These are phyloP conservation scores for Lutjanus argentimaculatus DNA, from an alignment of 2,797 vertebrate species.

Conservation along the genomic window DNA sequence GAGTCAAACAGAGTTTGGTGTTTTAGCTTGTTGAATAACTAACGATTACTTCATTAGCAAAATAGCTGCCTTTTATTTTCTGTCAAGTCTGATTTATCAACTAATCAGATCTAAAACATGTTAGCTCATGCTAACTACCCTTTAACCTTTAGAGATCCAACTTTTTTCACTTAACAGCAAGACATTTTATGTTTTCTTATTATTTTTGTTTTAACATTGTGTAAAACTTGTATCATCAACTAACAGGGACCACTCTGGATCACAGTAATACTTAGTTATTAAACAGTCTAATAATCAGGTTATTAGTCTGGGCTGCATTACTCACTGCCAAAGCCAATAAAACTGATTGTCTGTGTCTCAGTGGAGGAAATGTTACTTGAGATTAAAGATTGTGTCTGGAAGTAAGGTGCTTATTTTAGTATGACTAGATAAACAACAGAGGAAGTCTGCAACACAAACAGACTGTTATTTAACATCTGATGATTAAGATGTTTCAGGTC, in stretches of 20 bases:
- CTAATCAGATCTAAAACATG: neutral
- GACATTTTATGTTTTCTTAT: neutral
- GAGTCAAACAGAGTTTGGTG: neutral
- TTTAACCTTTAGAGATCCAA: too few species aligned
- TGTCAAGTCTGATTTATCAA: neutral
- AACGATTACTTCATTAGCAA: neutral
- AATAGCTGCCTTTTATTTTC: neutral
- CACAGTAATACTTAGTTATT: neutral
- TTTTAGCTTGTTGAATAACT: neutral
- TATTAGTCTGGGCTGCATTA: neutral
- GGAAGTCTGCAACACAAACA: constrained; percentile 42
- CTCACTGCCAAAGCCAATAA: constrained; percentile 32
- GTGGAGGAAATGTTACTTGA: constrained; percentile 26
- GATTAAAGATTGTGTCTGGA: constrained; percentile 28
- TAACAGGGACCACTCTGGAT: neutral
- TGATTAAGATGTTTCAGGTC: constrained; percentile 35
- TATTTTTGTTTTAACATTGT: neutral
- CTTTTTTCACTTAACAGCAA: too few species aligned
- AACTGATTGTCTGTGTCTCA: constrained; percentile 38
- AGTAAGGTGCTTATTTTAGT: constrained; percentile 48
- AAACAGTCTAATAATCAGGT: constrained; percentile 1
- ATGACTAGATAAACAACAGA: constrained; percentile 36
- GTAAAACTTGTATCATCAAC: neutral
- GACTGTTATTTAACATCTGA: constrained; percentile 20
- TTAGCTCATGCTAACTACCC: too few species aligned